Evolutionary conservation across 1,140 invertebrate species (phyloP).

Genomic region (Aphelenchoides fujianensis): DNA sequence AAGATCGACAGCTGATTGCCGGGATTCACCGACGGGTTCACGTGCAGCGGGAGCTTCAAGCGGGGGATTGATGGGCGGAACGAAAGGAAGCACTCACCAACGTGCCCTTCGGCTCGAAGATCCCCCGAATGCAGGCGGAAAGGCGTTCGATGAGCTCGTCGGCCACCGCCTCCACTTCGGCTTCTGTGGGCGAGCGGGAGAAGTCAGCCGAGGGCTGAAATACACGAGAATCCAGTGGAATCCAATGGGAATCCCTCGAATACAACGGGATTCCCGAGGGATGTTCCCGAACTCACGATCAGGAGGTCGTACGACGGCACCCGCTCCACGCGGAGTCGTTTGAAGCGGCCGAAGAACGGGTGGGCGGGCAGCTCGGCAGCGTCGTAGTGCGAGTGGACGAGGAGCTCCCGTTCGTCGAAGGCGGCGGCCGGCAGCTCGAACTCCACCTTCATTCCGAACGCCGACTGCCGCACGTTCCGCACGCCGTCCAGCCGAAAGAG

Average conservation of each 20-base stretch:
- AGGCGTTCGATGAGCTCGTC: neutral
- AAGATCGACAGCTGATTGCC: neutral
- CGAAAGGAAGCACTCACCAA: too few relatives aligned
- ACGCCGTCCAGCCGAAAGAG: neutral
- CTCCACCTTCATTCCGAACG: neutral
- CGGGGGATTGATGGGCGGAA: too few relatives aligned
- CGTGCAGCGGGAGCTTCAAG: too few relatives aligned
- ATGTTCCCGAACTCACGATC: neutral
- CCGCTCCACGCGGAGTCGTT: neutral
- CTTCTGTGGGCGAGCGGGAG: neutral
- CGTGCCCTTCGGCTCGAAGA: neutral
- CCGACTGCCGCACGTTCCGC: neutral
- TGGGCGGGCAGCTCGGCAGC: neutral
- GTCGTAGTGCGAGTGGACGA: too few relatives aligned
- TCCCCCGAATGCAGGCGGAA: neutral
- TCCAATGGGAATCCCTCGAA: neutral
- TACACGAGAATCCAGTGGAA: neutral
- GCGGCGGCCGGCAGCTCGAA: neutral
- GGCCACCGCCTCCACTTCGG: neutral
- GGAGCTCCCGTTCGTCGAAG: neutral
- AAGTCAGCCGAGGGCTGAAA: conserved; percentile 8
- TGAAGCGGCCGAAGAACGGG: neutral
- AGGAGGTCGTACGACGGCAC: neutral
- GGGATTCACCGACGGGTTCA: neutral
- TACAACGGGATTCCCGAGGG: neutral